Evolutionary conservation across 1,140 invertebrate species (phyloP).

Genomic region (Macrocentrus cingulum): DNA sequence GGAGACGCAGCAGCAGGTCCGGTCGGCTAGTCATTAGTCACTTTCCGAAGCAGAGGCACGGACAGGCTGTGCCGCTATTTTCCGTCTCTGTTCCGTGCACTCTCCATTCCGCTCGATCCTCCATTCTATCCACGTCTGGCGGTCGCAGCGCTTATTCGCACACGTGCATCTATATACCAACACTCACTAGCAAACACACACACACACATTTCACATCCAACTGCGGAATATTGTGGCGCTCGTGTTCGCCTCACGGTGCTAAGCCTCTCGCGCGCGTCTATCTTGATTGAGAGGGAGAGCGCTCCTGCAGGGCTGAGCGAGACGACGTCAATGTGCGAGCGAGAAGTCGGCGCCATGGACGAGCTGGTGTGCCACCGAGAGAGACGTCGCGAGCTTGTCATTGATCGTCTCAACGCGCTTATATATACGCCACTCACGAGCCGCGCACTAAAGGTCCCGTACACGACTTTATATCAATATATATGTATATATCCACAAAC

Average conservation of each 20-base stretch:
- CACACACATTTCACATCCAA: too few relatives aligned
- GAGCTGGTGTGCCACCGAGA: slow-evolving; percentile 19
- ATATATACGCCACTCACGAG: slow-evolving; percentile 45
- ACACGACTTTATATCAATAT: slow-evolving; percentile 38
- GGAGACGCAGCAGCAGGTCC: slow-evolving; percentile 52
- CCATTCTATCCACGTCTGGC: slow-evolving; percentile 26
- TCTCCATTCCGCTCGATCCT: slow-evolving; percentile 20
- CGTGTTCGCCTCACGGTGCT: slow-evolving; percentile 48
- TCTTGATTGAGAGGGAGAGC: slow-evolving; percentile 55
- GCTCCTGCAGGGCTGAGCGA: too few relatives aligned
- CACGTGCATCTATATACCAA: too few relatives aligned
- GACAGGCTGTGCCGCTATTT: slow-evolving; percentile 53
- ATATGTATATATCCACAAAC: not conserved
- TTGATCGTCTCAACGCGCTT: slow-evolving; percentile 55
- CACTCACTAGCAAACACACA: too few relatives aligned
- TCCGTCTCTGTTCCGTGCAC: slow-evolving; percentile 26
- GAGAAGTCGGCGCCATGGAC: not conserved
- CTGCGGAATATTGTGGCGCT: too few relatives aligned
- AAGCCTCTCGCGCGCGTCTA: slow-evolving; percentile 55
- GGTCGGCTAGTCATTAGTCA: slow-evolving; percentile 58
- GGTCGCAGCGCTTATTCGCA: too few relatives aligned
- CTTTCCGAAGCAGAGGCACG: slow-evolving; percentile 59
- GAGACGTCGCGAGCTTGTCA: slow-evolving; percentile 45
- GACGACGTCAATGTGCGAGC: not conserved
- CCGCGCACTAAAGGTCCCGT: slow-evolving; percentile 56